Evolutionary conservation across 2,797 vertebrate genomes (phyloP).

Genomic region (Falco columbarius): DNA sequence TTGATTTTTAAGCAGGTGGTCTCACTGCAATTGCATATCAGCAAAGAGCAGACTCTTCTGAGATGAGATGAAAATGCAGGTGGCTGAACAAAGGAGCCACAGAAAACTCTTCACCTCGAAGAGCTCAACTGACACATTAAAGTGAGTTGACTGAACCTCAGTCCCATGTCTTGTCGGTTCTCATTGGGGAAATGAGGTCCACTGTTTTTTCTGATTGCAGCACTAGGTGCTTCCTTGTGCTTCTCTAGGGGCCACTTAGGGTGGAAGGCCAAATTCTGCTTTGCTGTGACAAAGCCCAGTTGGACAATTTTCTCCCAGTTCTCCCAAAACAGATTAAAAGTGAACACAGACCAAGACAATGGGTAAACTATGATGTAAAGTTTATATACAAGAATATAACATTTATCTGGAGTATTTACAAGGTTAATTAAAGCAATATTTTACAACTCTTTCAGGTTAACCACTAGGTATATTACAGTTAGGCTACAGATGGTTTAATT

Average conservation of each 20-base stretch:
- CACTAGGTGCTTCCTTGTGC: neutral
- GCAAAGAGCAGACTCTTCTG: neutral
- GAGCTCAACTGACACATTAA: neutral
- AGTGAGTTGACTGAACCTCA: neutral
- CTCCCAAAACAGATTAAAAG: slow-evolving; percentile 10
- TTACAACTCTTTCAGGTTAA: slow-evolving; percentile 81
- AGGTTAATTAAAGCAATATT: slow-evolving; percentile 84
- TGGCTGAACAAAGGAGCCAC: neutral
- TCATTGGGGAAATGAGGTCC: neutral
- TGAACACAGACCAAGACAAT: slow-evolving; percentile 36
- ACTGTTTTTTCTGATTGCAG: neutral
- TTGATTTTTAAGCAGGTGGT: neutral
- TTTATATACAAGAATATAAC: slow-evolving; percentile 87
- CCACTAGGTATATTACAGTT: slow-evolving; percentile 80
- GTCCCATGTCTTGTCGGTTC: neutral
- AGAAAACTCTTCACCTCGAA: neutral
- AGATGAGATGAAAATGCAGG: neutral
- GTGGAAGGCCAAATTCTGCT: neutral
- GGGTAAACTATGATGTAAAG: slow-evolving; percentile 72
- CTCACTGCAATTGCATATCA: neutral
- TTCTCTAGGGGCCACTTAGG: neutral
- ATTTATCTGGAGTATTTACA: slow-evolving; percentile 86
- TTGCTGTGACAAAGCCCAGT: neutral
- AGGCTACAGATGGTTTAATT: slow-evolving; percentile 73
- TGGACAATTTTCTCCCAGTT: neutral